Evolutionary conservation across 2,113 vertebrate species (phyloP).

Genomic region (Hepsetus odoe): DNA sequence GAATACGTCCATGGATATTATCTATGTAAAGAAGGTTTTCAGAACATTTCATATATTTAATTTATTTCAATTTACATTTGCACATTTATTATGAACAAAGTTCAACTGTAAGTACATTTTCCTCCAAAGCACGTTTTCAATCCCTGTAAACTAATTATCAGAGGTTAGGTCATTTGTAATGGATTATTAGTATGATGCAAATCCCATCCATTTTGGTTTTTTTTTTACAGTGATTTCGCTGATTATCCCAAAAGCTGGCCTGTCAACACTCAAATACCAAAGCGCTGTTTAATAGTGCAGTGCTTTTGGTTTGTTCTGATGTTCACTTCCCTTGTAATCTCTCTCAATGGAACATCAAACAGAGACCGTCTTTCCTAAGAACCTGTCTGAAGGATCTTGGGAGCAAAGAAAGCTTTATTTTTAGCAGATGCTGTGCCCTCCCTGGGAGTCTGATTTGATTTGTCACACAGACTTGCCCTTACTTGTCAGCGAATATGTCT

Average conservation of each 20-base stretch:
- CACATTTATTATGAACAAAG: too few relatives aligned
- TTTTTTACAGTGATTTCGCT: neutral
- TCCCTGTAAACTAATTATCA: too few relatives aligned
- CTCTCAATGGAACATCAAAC: conserved; percentile 4
- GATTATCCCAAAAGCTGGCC: neutral
- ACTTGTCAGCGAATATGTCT: conserved; percentile 31
- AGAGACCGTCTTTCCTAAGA: conserved; percentile 12
- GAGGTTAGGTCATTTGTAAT: neutral
- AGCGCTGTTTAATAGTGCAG: neutral
- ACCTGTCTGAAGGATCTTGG: conserved; percentile 22
- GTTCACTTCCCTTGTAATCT: neutral
- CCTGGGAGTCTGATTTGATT: conserved; percentile 15
- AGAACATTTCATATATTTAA: too few relatives aligned
- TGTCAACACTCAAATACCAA: neutral
- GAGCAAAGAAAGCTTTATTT: conserved; percentile 19
- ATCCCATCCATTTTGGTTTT: too few relatives aligned
- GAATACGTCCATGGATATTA: too few relatives aligned
- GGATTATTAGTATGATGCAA: too few relatives aligned
- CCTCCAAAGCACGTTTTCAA: too few relatives aligned
- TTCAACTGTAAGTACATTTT: too few relatives aligned
- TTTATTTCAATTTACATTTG: too few relatives aligned
- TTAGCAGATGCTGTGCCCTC: neutral
- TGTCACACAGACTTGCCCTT: conserved; percentile 35
- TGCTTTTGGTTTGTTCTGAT: neutral
- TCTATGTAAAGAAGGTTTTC: too few relatives aligned